These are phyloP conservation scores for Geotria australis DNA, from an alignment of 2,797 vertebrate genomes.

Conservation along the genomic window DNA sequence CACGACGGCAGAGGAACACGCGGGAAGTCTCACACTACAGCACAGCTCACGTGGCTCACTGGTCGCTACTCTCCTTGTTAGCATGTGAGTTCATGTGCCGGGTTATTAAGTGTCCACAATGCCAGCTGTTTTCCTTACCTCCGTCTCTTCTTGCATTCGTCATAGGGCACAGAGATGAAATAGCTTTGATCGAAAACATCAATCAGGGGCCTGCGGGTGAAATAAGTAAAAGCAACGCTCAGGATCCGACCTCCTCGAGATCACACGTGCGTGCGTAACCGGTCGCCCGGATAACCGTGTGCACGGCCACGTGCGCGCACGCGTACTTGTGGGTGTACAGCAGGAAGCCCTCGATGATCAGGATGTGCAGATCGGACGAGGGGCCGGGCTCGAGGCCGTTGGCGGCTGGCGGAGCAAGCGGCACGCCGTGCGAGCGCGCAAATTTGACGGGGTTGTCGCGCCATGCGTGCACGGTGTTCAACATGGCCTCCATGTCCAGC, in stretches of 20 bases:
- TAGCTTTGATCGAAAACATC: conserved; percentile 43
- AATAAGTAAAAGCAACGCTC: no score
- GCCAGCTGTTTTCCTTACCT: conserved; percentile 15
- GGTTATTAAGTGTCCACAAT: no score
- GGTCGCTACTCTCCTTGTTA: no score
- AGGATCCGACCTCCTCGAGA: no score
- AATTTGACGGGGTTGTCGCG: conserved; percentile 54
- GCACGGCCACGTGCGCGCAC: no score
- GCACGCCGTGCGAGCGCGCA: conserved; percentile 53
- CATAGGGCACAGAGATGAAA: conserved; percentile 68
- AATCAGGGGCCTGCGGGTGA: conserved; percentile 32
- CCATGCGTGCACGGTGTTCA: conserved; percentile 57
- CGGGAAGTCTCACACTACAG: no score
- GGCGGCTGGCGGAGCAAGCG: conserved; percentile 3
- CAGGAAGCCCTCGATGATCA: conserved; percentile 61
- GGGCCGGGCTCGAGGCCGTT: conserved; percentile 23
- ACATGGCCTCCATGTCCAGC: conserved; percentile 69
- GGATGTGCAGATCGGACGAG: conserved; percentile 26
- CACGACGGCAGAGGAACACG: no score
- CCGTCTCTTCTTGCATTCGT: conserved; percentile 72
- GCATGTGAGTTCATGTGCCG: no score
- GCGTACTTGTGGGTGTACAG: conserved; percentile 47
- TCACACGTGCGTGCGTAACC: neutral
- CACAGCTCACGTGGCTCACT: no score
- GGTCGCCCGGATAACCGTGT: no score